A percentile compares a stretch with the other conserved stretches of the same genome.
These are phyloP conservation scores for Drosophila monieri DNA, from an alignment of 2,888 invertebrate genomes.

Conservation along the genomic window DNA sequence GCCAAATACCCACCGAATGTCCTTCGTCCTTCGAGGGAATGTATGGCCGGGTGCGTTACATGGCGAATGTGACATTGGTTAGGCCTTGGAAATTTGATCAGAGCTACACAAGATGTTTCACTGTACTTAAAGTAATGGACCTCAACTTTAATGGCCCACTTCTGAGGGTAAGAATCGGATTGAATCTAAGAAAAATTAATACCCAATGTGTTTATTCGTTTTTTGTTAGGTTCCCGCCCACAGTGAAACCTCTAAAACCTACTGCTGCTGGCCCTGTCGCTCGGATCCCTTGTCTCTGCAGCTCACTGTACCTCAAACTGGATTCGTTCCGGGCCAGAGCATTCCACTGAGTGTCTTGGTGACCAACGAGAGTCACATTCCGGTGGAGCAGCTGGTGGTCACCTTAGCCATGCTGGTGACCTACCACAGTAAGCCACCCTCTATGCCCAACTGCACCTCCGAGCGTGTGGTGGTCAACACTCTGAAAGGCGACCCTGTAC, in stretches of 20 bases:
- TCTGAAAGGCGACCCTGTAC: slow-evolving; percentile 63
- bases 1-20: slow-evolving; percentile 84
- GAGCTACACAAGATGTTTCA: slow-evolving; percentile 88
- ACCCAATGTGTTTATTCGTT: background rate
- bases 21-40: slow-evolving; percentile 85
- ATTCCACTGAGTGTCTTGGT: slow-evolving; percentile 83
- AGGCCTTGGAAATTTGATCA: slow-evolving; percentile 93
- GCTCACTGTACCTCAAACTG: slow-evolving; percentile 73
- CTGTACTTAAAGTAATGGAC: slow-evolving; percentile 90
- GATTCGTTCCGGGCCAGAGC: slow-evolving; percentile 80
- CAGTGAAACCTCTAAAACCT: slow-evolving; percentile 66
- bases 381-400: slow-evolving; percentile 79
- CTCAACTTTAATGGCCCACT: slow-evolving; percentile 83
- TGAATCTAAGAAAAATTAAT: background rate
- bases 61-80: slow-evolving; percentile 88
- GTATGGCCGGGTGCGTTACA: slow-evolving; percentile 86
- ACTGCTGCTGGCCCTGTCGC: slow-evolving; percentile 78
- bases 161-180: slow-evolving; percentile 46
- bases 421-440: slow-evolving; percentile 53
- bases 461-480: slow-evolving; percentile 69
- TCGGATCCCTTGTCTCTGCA: slow-evolving; percentile 72
- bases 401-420: slow-evolving; percentile 72
- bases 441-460: slow-evolving; percentile 33
- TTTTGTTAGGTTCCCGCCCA: slow-evolving; percentile 65
- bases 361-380: slow-evolving; percentile 86